A percentile compares a stretch with the other conserved stretches of the same genome.
Evolutionary conservation across 2,888 invertebrate species (phyloP).

Genomic region (Ophion ventricosus): DNA sequence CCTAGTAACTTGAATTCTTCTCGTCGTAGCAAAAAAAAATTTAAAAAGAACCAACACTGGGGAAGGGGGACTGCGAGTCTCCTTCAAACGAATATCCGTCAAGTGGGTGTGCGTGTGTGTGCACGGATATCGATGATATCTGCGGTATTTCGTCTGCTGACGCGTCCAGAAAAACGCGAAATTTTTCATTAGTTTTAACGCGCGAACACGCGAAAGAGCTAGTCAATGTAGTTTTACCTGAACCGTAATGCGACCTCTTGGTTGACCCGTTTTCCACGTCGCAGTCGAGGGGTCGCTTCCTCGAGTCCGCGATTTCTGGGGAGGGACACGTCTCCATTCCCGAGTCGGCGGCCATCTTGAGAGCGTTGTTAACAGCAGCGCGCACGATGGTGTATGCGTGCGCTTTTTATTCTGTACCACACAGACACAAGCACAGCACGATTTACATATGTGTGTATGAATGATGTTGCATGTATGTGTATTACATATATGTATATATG

Average conservation of each 20-base stretch:
- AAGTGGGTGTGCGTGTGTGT: background rate
- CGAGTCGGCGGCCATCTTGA: conserved; percentile 95
- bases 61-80: background rate
- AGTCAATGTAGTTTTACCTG: conserved; percentile 86
- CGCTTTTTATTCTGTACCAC: conserved; percentile 29
- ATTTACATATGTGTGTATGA: background rate
- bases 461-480: background rate
- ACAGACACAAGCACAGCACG: conserved; percentile 19
- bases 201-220: background rate
- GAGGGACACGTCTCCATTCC: conserved; percentile 97
- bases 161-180: conserved; percentile 11
- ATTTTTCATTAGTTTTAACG: background rate
- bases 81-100: background rate
- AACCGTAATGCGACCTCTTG: conserved; percentile 95
- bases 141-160: conserved; percentile 22
- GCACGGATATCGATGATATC: background rate
- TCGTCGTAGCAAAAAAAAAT: background rate
- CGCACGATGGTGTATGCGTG: conserved; percentile 68
- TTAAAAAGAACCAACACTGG: background rate
- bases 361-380: conserved; percentile 67
- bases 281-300: conserved; percentile 94
- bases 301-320: conserved; percentile 95
- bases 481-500: background rate
- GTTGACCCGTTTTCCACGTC: conserved; percentile 95
- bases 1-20: background rate